Base-by-base conservation (phyloP, 2,113 vertebrate species). In the Scomber colias region DNA sequence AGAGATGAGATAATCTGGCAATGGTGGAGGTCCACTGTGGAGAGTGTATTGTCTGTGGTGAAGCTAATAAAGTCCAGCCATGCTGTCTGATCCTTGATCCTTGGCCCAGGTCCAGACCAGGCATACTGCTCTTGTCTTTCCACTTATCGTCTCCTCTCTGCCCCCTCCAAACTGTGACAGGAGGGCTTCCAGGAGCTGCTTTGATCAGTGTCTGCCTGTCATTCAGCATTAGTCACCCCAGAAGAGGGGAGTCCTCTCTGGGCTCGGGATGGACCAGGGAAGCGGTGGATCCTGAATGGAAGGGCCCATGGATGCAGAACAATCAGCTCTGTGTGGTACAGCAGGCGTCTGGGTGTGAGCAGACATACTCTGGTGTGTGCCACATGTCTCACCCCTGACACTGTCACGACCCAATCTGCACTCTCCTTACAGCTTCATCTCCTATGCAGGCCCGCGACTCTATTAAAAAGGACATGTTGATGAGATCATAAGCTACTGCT, bases 131-230 rank as follows among this genome's bases (percentile, higher is more conserved):
- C 71, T 82, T 71, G 86, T 90, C 92, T 91, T 75, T 75, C 71
- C 87, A 89, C 82, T 86, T 89, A 89, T 91, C 81, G 45, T 83
- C 82, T 88, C 79, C 82, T 84, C 85, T 79, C 84, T 77, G 79
- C 78, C 83, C 83, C 85, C 77, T 75, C 87, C 54, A 6, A 76
- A 84, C 69, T 77, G 82, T 91, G 89, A 89, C 90, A 86, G 87
- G 79, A 85, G 87, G 88, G 75, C 72, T 91, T 92, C 88, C 89
- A 90, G 84, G 79, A 90, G 79, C 56, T 85, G 84, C 93, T 94
- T 92, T 94, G 93, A 94, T 93, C 92, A 87, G 77, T 53, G 84
- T 85, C 88, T 87, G 92, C 89, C 87, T 94, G 92, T 92, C 92
- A 93, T 89, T 94, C 88, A 92, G 89, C 92, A 93, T 94, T 93